A percentile compares a stretch with the other conserved stretches of the same genome.
Evolutionary conservation across 1,140 invertebrate species (phyloP).

Genomic region (Drosophila mayri): DNA sequence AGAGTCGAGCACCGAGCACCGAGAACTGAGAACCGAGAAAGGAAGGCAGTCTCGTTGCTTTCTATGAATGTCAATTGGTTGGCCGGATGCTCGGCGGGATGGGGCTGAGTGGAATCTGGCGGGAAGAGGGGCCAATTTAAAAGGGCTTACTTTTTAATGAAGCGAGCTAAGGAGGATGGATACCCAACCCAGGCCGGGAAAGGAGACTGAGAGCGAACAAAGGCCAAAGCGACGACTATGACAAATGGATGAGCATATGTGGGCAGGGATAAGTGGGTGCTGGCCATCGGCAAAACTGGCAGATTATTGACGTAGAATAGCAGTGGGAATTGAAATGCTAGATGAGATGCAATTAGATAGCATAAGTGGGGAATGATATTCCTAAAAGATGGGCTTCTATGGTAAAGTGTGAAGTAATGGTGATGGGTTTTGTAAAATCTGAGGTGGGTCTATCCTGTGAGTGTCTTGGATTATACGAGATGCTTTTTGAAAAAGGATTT

Average conservation of each 20-base stretch:
- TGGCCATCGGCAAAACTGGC: constrained; percentile 41
- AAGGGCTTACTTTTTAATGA: constrained; percentile 81
- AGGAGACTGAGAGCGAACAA: constrained; percentile 19
- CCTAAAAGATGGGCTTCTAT: not conserved
- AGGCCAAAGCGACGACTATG: constrained; percentile 13
- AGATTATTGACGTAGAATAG: constrained; percentile 52
- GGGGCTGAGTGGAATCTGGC: constrained; percentile 5
- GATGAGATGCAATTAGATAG: constrained; percentile 66
- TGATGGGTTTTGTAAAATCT: not conserved
- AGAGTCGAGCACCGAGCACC: not conserved
- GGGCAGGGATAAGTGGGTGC: constrained; percentile 24
- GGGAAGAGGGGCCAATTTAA: constrained; percentile 68
- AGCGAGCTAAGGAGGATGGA: constrained; percentile 56
- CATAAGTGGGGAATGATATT: constrained; percentile 49
- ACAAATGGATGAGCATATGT: constrained; percentile 53
- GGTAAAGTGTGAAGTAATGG: not conserved
- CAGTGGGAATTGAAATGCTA: constrained; percentile 62
- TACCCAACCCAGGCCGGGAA: constrained; percentile 10
- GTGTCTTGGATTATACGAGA: not conserved
- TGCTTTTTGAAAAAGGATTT: no score
- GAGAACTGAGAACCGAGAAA: constrained; percentile 21
- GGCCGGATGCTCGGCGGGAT: constrained; percentile 28
- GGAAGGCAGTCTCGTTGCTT: constrained; percentile 45
- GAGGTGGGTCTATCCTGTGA: not conserved
- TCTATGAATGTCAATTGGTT: constrained; percentile 75